Evolutionary conservation across 2,797 vertebrate species (phyloP).

Genomic region (Acanthornis magna): DNA sequence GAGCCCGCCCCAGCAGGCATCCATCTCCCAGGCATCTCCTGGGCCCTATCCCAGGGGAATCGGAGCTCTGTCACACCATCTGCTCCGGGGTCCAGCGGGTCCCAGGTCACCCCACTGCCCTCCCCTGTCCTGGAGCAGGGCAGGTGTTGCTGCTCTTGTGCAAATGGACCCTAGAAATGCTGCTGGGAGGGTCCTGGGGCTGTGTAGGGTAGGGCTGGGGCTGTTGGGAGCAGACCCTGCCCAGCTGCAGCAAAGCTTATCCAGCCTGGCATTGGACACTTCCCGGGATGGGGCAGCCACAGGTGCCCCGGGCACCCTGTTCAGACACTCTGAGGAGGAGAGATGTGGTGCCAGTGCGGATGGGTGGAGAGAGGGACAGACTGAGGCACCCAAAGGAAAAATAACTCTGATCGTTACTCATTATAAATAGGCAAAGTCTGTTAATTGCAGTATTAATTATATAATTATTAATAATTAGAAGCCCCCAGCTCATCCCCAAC

Average conservation of each 20-base stretch:
- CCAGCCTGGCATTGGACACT: neutral
- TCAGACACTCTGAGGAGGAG: neutral
- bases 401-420: neutral
- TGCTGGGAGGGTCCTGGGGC: neutral
- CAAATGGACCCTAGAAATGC: neutral
- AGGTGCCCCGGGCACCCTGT: neutral
- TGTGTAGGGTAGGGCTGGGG: neutral
- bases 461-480: too few species aligned
- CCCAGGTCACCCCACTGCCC: neutral
- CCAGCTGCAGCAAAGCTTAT: neutral
- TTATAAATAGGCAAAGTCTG: neutral
- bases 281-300: neutral
- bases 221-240: neutral
- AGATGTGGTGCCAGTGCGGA: fast-evolving
- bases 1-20: neutral
- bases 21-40: neutral
- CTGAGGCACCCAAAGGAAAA: neutral
- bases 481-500: neutral
- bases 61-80: neutral
- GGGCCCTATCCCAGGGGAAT: neutral
- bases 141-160: neutral
- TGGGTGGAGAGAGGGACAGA: neutral
- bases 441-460: neutral
- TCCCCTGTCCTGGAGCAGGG: neutral
- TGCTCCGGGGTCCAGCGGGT: neutral